Conservation (phyloP, 2,113 vertebrate species). For the Gorsachius goisagi region DNA sequence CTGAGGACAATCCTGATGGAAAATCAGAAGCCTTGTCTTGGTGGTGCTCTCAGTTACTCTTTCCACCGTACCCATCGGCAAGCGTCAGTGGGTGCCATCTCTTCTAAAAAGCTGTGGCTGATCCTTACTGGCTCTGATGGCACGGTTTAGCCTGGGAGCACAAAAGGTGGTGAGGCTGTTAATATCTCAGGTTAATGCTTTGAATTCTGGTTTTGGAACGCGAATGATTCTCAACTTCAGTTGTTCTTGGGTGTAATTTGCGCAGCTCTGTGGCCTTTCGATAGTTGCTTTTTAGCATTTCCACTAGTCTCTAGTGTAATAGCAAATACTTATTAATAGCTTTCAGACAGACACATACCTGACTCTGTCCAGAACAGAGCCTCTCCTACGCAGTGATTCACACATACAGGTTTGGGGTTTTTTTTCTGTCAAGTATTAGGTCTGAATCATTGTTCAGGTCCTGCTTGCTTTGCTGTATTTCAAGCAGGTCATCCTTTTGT, state of each 20-base stretch:
- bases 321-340: neutral
- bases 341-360: neutral
- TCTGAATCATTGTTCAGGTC: neutral
- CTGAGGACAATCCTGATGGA: neutral
- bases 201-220: neutral
- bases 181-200: neutral
- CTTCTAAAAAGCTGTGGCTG: neutral
- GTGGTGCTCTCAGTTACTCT: neutral
- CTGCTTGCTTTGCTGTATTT: neutral
- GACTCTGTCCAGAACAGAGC: neutral
- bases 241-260: neutral
- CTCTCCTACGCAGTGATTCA: neutral
- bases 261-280: neutral
- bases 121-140: neutral
- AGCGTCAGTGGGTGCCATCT: rapidly evolving
- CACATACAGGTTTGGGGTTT: neutral
- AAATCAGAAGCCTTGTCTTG: neutral
- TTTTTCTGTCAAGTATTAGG: neutral
- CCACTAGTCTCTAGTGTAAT: neutral
- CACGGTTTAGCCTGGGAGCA: rapidly evolving
- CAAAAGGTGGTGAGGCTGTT: neutral
- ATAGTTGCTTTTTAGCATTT: neutral
- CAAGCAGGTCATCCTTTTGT: neutral
- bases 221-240: rapidly evolving
- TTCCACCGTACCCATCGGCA: neutral